Conservation (phyloP, 2,113 vertebrate genomes). For the Ameiurus melas region DNA sequence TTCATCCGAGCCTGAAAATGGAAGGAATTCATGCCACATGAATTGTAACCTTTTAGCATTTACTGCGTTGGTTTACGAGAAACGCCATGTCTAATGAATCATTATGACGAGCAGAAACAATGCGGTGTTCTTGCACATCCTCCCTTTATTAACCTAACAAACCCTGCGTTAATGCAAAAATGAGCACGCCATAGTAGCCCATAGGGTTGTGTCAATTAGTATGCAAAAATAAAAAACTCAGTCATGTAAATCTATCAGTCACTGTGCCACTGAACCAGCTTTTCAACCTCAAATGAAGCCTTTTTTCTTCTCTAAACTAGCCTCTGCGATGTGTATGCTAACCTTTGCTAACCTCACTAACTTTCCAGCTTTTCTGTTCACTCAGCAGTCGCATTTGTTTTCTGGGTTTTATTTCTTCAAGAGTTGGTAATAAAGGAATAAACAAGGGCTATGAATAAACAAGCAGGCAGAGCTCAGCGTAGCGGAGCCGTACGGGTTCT, state of each 20-base stretch:
- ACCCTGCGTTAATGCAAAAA: background rate
- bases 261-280: background rate
- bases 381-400: conserved; percentile 19
- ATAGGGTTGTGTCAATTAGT: background rate
- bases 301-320: background rate
- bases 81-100: background rate
- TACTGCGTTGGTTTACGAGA: conserved; percentile 54
- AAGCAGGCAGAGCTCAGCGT: background rate
- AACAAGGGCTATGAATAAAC: conserved; percentile 11
- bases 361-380: background rate
- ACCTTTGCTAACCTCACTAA: background rate
- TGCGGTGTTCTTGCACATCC: background rate
- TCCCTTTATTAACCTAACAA: background rate
- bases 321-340: background rate
- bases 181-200: background rate
- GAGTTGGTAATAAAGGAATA: background rate
- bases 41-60: conserved; percentile 58
- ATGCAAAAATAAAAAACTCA: background rate
- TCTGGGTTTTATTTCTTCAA: background rate
- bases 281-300: conserved; percentile 24
- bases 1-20: conserved; percentile 71
- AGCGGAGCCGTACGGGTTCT: conserved; percentile 13
- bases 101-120: background rate
- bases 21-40: conserved; percentile 66
- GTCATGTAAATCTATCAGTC: conserved; percentile 40